These are phyloP conservation scores for Lycodopsis pacificus DNA, from an alignment of 2,797 vertebrate species.

Conservation along the genomic window DNA sequence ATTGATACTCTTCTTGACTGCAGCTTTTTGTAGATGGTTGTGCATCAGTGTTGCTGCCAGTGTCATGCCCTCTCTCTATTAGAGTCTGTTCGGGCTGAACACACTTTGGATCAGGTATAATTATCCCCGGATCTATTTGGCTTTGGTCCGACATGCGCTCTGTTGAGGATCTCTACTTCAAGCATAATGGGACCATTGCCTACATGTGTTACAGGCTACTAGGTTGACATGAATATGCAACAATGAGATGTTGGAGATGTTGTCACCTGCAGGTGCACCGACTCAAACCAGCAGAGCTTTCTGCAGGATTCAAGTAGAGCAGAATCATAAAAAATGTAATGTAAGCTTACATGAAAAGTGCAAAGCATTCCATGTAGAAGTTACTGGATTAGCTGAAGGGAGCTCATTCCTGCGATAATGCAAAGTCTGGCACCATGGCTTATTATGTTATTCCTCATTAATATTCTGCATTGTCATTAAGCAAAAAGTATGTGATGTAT, in stretches of 20 bases:
- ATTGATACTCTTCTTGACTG: not conserved
- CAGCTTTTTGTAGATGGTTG: not conserved
- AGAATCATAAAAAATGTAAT: not conserved
- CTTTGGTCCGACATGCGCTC: constrained; percentile 11
- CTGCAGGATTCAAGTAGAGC: not conserved
- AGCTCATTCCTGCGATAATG: not conserved
- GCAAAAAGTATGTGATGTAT: not conserved
- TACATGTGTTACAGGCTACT: not conserved
- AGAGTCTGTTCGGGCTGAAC: not conserved
- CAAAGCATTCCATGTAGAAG: not conserved
- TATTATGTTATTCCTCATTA: constrained; percentile 2
- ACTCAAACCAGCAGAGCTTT: not conserved
- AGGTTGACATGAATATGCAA: not conserved
- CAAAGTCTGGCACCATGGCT: not conserved
- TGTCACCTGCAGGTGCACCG: not conserved
- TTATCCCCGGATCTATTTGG: not conserved
- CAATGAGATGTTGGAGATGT: not conserved
- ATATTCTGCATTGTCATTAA: not conserved
- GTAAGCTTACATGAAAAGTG: not conserved
- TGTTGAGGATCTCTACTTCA: not conserved
- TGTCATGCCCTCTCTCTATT: not conserved
- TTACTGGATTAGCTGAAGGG: not conserved
- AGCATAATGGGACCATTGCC: too few species aligned
- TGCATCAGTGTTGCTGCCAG: not conserved
- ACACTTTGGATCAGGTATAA: constrained; percentile 14